Base-by-base conservation (phyloP, 2,113 vertebrate species). In the Atractosteus spatula region DNA sequence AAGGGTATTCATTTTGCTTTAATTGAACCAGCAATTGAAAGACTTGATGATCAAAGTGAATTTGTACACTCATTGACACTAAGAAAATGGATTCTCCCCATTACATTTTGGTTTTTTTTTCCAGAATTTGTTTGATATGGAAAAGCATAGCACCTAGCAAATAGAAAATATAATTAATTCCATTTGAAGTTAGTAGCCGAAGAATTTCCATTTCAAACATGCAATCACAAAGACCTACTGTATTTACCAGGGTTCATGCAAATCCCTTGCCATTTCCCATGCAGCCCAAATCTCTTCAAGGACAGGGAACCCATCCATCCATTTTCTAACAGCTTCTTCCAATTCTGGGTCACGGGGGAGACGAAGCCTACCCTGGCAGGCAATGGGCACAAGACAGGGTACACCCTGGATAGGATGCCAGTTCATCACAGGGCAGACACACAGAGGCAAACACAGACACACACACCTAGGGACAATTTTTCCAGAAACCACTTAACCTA, bases 31-130 rank as follows among this genome's bases (percentile, higher is more conserved):
- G 57, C 0, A 41, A 77, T 67, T 41, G 7, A 62, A 76, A 59
- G 66, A 71, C 45, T 10, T 44, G 55, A 51, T 68, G 77, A 80
- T 79, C 71, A 76, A 84, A 84, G 78, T 2, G 0, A 42, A 13
- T 41, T 78, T 66, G 69, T 71, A 76, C 66, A 75, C 71, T 73
- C 4, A 62, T 76, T 29, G 16, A 63, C 55, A 17, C 55, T 45
- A 68, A 2, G 10, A 66, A 76, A 57, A 54, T 69, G 75, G 70
- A 3, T 76, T 59, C 8, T 10, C 13, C 8, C 11, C 69, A 59
- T 66, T 65, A 47, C 29, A 73, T 78, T 56, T 0, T 71, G 44
- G 2, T 2, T 43, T 51, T 51, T 51, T 10, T 10, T 7, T 10
- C 47, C 0, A 0, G 41, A 41, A 2, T 64, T 10, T 66, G 73